These are phyloP conservation scores for Peromyscus eremicus DNA, from an alignment of 2,797 vertebrate species.

Conservation along the genomic window DNA sequence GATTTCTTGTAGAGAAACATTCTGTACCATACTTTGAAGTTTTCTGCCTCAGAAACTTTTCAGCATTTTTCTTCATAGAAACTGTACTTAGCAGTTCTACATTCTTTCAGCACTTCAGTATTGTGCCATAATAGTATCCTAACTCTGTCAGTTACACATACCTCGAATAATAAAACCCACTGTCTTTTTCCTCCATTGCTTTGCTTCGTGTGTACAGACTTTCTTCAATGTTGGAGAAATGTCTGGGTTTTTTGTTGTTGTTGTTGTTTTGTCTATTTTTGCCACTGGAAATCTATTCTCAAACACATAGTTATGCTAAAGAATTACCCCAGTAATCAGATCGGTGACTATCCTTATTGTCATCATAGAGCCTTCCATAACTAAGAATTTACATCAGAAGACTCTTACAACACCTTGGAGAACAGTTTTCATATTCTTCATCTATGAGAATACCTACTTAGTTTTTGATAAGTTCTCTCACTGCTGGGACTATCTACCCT, in stretches of 20 bases:
- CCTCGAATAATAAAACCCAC: background rate
- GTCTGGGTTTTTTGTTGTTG: too few relatives aligned
- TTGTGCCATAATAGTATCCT: background rate
- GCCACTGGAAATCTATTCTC: background rate
- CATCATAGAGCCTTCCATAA: too few relatives aligned
- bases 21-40: background rate
- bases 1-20: background rate
- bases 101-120: background rate
- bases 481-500: background rate
- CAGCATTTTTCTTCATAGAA: background rate
- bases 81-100: background rate
- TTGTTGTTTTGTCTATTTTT: background rate
- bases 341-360: too few relatives aligned
- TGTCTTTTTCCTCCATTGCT: background rate
- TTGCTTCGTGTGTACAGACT: background rate
- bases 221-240: background rate
- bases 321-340: too few relatives aligned
- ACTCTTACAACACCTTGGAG: background rate
- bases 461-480: background rate
- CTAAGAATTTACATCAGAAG: background rate
- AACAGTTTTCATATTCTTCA: background rate
- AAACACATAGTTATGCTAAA: background rate
- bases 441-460: background rate
- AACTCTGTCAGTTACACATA: background rate
- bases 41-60: background rate